These are phyloP conservation scores for Chondrosia reniformis DNA, from an alignment of 37 sponge, comb jelly and placozoan genomes.

Conservation along the genomic window DNA sequence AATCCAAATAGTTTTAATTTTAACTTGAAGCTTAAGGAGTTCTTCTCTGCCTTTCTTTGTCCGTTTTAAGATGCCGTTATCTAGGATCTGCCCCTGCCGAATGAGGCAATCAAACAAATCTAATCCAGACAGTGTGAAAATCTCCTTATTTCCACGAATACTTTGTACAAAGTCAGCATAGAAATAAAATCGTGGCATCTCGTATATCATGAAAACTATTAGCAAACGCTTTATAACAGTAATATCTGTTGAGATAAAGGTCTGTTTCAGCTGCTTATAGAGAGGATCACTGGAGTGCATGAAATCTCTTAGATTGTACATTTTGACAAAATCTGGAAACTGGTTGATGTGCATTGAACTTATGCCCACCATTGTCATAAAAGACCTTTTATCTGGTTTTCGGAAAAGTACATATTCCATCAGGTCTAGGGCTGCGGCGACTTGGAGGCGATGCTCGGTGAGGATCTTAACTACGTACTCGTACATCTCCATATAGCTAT, in stretches of 20 bases:
- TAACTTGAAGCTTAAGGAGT: neutral
- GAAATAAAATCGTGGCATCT: constrained; percentile 64
- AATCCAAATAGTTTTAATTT: neutral
- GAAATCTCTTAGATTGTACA: constrained; percentile 31
- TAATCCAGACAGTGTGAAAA: neutral
- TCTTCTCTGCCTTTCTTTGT: neutral
- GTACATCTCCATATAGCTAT: constrained; percentile 67
- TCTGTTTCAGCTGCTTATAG: constrained; percentile 33
- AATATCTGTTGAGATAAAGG: constrained; percentile 42
- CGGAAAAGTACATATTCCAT: constrained; percentile 53
- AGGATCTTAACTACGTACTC: constrained; percentile 49
- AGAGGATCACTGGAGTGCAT: constrained; percentile 43
- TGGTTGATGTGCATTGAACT: constrained; percentile 60
- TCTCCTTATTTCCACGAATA: neutral
- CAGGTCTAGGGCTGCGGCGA: constrained; percentile 29
- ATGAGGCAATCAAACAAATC: neutral
- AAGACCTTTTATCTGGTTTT: constrained; percentile 41
- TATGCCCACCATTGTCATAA: constrained; percentile 61
- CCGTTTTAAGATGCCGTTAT: neutral
- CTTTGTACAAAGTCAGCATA: constrained; percentile 47
- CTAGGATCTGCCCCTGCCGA: neutral
- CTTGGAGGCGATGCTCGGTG: constrained; percentile 27
- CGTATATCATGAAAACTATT: constrained; percentile 58
- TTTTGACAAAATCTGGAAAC: constrained; percentile 36
- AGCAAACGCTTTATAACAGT: constrained; percentile 63